Base-by-base conservation (phyloP, 2,888 invertebrate genomes). In the Caenorhabditis sinica region DNA sequence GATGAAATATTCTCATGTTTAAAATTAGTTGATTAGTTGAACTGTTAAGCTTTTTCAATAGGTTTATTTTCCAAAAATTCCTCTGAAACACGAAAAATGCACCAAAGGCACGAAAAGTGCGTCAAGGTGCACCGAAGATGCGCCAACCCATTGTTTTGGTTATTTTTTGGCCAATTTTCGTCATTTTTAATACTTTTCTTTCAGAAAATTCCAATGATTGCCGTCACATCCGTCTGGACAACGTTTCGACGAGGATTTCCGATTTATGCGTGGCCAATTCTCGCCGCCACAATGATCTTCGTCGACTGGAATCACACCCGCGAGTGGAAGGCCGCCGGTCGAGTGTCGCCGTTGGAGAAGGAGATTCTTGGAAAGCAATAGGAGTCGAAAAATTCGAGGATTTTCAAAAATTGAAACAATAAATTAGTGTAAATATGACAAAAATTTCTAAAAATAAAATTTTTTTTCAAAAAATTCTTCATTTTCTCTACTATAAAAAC, bases 231-330 rank as follows among this genome's bases (percentile, higher is more conserved):
- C 11, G 72, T 61, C 9, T 88, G 85, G 86, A 81, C 86, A 56
- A 75, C 86, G 49, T 83, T 88, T 79, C 82, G 80, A 66, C 83
- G 86, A n/a, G 86, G 73, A 58, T 82, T 89, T 53, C 89, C 89
- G 5, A 72, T 89, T 11, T 89, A 89, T 76, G 77, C 83, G 0
- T 89, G 89, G 89, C 89, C 89, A 2, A 83, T 89, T 79, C 81
- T 89, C 58, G 86, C 87, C 49, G 88, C 86, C 74, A 87, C 88
- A n/a, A 72, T 90, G 60, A 90, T 91, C 60, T 91, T 90, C 58
- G 84, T 90, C 79, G 91, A 91, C 72, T 91, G 90, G 90, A 91
- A 89, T 79, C 90, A 91, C 74, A 91, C 91, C 15, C 79, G 90
- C 72, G 88, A 90, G 84, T 90, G 90, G 90, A 91, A 91, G 63